These are phyloP conservation scores for Nothocercus nigrocapillus DNA, from an alignment of 2,113 vertebrate genomes.

Conservation along the genomic window DNA sequence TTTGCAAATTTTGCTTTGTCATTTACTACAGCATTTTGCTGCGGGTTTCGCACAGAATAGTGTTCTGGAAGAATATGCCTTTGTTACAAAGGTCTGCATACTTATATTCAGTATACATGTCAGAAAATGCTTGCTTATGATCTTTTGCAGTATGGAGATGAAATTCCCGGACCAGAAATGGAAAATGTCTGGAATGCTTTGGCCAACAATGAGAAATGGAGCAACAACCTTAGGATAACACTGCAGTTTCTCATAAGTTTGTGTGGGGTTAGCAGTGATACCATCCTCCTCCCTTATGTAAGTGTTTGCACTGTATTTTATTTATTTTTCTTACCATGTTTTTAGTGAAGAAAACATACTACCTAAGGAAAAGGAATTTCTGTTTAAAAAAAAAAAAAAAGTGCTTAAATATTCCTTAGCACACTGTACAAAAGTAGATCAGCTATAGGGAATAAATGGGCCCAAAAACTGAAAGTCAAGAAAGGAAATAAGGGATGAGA, in stretches of 20 bases:
- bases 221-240: slow-evolving; percentile 93
- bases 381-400: not conserved
- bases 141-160: slow-evolving; percentile 90
- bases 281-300: slow-evolving; percentile 91
- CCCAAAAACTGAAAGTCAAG: not conserved
- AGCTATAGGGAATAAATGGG: not conserved
- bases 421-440: not conserved
- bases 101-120: not conserved
- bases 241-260: slow-evolving; percentile 97
- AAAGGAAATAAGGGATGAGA: not conserved
- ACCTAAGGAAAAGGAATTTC: not conserved
- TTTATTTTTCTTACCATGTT: not conserved
- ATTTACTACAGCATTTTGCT: not conserved
- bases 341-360: not conserved
- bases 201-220: slow-evolving; percentile 96
- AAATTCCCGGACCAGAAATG: slow-evolving; percentile 95
- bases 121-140: not conserved
- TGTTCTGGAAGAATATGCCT: not conserved
- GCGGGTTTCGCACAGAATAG: not conserved
- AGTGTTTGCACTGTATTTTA: slow-evolving; percentile 60
- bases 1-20: not conserved
- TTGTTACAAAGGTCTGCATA: not conserved
- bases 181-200: slow-evolving; percentile 98
- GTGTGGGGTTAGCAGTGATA: slow-evolving; percentile 97
- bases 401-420: not conserved